Evolutionary conservation across 1,140 invertebrate species (phyloP).

Genomic region (Micrasema longulum): DNA sequence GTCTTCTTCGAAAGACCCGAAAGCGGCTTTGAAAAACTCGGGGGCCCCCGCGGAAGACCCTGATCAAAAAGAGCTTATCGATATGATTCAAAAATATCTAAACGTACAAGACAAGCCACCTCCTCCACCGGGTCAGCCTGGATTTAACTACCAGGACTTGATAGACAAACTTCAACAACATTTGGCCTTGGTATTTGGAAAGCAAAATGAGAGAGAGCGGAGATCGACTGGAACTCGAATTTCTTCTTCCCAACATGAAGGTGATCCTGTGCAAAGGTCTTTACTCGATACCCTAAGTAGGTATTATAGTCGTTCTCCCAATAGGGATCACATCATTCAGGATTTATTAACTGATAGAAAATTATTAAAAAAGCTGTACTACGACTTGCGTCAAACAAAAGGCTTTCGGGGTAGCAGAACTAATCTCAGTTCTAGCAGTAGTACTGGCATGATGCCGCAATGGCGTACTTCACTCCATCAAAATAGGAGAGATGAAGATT

Average conservation of each 20-base stretch:
- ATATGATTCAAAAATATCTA: slow-evolving; percentile 77
- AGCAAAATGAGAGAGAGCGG: slow-evolving; percentile 54
- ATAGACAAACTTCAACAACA: slow-evolving; percentile 75
- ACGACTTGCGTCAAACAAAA: slow-evolving; percentile 77
- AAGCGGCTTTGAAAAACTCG: slow-evolving; percentile 57
- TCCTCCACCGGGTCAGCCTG: slow-evolving; percentile 56
- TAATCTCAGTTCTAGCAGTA: slow-evolving; percentile 59
- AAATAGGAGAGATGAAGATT: slow-evolving; percentile 55
- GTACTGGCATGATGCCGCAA: slow-evolving; percentile 59
- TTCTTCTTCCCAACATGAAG: slow-evolving; percentile 58
- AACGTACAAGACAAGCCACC: slow-evolving; percentile 65
- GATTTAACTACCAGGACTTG: slow-evolving; percentile 73
- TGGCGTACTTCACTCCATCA: slow-evolving; percentile 60
- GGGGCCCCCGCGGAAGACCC: slow-evolving; percentile 64
- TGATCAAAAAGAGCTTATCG: slow-evolving; percentile 70
- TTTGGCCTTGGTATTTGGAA: slow-evolving; percentile 65
- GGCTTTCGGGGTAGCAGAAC: slow-evolving; percentile 71
- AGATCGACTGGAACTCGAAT: slow-evolving; percentile 51
- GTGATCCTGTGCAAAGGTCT: slow-evolving; percentile 72
- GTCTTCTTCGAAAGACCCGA: slow-evolving; percentile 57
- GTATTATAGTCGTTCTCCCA: slow-evolving; percentile 74
- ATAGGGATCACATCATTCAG: slow-evolving; percentile 76
- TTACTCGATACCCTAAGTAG: slow-evolving; percentile 74
- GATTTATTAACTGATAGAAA: slow-evolving; percentile 78
- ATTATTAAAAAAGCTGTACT: slow-evolving; percentile 77